Percentiles rank a stretch among this genome's conserved stretches.
phyloP scores from a whole-genome alignment of 2,888 invertebrate genomes.

The Ethmia dodecea region DNA sequence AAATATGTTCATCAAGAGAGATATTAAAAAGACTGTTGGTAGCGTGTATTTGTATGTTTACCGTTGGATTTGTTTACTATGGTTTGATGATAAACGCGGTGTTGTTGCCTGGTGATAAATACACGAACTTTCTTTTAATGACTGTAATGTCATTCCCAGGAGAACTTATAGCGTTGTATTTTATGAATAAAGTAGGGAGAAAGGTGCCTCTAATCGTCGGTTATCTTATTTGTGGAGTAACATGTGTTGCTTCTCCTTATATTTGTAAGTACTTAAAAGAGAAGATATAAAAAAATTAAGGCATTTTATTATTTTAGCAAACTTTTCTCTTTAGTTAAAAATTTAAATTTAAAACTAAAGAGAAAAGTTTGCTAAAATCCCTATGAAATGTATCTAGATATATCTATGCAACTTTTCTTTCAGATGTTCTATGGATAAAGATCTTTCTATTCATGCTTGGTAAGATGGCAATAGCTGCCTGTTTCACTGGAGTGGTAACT shows the following conservation, averaged over 20 bases:
- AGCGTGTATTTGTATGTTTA: slow-evolving; percentile 38
- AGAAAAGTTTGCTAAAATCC: too few relatives aligned
- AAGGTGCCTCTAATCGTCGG: slow-evolving; percentile 45
- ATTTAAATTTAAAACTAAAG: too few relatives aligned
- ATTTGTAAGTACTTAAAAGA: slow-evolving; percentile 53
- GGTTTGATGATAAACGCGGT: slow-evolving; percentile 59
- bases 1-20: slow-evolving; percentile 44
- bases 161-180: slow-evolving; percentile 45
- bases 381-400: too few relatives aligned
- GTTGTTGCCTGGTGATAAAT: slow-evolving; percentile 54
- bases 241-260: slow-evolving; percentile 41
- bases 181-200: slow-evolving; percentile 57
- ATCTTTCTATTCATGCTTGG: slow-evolving; percentile 72
- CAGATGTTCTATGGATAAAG: slow-evolving; percentile 43
- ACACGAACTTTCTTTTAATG: slow-evolving; percentile 53
- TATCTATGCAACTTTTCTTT: too few relatives aligned
- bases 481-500: slow-evolving; percentile 79
- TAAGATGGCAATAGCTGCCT: slow-evolving; percentile 79
- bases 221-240: slow-evolving; percentile 37
- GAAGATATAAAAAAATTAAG: too few relatives aligned
- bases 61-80: slow-evolving; percentile 54
- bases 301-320: too few relatives aligned
- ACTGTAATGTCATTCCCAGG: slow-evolving; percentile 62
- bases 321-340: too few relatives aligned
- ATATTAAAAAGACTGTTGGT: slow-evolving; percentile 45